Conservation (phyloP, 2,113 vertebrate genomes). For the Phalacrocorax brasilianus region DNA sequence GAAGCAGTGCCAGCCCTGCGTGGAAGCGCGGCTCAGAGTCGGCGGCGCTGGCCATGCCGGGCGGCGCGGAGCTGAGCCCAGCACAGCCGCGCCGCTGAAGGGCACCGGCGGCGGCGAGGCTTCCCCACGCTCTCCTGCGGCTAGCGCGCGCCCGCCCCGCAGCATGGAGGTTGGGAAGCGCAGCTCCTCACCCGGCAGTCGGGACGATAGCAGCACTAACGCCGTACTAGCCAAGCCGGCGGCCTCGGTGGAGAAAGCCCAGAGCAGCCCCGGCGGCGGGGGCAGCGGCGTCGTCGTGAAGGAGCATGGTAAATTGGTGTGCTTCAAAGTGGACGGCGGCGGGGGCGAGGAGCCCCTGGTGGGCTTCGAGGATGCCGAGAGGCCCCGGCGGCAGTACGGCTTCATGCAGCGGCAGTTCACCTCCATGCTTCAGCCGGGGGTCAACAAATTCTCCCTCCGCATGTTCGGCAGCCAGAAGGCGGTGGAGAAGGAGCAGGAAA, state of each 20-base stretch:
- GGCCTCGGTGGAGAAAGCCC: slow-evolving; percentile 57
- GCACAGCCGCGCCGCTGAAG: slow-evolving; percentile 71
- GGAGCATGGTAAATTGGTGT: slow-evolving; percentile 93
- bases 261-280: slow-evolving; percentile 67
- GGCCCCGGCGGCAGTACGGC: slow-evolving; percentile 82
- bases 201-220: slow-evolving; percentile 80
- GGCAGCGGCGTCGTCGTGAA: slow-evolving; percentile 76
- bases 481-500: slow-evolving; percentile 97
- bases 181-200: slow-evolving; percentile 86
- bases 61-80: neutral
- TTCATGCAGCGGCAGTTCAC: slow-evolving; percentile 98
- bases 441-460: slow-evolving; percentile 98
- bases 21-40: neutral
- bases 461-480: slow-evolving; percentile 99
- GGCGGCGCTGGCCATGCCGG: neutral
- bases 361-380: slow-evolving; percentile 87
- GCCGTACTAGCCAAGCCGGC: slow-evolving; percentile 58
- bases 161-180: slow-evolving; percentile 75
- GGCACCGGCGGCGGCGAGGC: slow-evolving; percentile 68
- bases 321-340: slow-evolving; percentile 88
- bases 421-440: slow-evolving; percentile 96
- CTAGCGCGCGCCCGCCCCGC: too few relatives aligned
- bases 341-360: slow-evolving; percentile 70
- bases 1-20: slow-evolving; percentile 58
- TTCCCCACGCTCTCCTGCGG: slow-evolving; percentile 55